Evolutionary conservation across 1,140 invertebrate species (phyloP).

Genomic region (Oryctes rhinoceros): DNA sequence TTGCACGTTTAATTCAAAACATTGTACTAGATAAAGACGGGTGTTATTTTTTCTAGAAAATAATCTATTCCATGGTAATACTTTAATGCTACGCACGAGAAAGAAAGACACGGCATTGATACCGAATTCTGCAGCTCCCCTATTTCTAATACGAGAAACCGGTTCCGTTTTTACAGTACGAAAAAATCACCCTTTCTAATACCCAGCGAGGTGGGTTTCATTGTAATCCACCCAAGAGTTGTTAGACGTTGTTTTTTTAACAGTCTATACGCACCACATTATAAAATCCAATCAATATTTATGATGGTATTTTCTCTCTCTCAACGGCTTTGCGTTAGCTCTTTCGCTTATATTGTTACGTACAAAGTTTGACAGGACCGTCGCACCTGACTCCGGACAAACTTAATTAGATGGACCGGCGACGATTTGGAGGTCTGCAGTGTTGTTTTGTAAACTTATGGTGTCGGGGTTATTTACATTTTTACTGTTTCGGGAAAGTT

Average conservation of each 20-base stretch:
- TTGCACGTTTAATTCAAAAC: too few relatives aligned
- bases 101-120: background rate
- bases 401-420: background rate
- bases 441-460: background rate
- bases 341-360: background rate
- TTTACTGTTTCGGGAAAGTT: background rate
- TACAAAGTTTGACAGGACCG: background rate
- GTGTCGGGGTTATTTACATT: background rate
- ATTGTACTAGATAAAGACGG: too few relatives aligned
- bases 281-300: slow-evolving; percentile 16
- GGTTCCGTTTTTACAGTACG: background rate
- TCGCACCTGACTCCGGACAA: background rate
- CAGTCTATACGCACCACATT: background rate
- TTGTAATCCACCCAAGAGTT: slow-evolving; percentile 9
- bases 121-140: background rate
- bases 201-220: background rate
- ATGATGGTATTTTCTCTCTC: background rate
- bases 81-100: too few relatives aligned
- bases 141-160: background rate
- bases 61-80: too few relatives aligned
- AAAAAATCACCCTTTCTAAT: slow-evolving; percentile 19
- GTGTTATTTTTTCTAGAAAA: too few relatives aligned
- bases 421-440: background rate
- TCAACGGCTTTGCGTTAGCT: background rate
- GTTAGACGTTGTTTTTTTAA: slow-evolving; percentile 6